Base-by-base conservation (phyloP, 2,113 vertebrate genomes). In the Oxygymnocypris stewartii region DNA sequence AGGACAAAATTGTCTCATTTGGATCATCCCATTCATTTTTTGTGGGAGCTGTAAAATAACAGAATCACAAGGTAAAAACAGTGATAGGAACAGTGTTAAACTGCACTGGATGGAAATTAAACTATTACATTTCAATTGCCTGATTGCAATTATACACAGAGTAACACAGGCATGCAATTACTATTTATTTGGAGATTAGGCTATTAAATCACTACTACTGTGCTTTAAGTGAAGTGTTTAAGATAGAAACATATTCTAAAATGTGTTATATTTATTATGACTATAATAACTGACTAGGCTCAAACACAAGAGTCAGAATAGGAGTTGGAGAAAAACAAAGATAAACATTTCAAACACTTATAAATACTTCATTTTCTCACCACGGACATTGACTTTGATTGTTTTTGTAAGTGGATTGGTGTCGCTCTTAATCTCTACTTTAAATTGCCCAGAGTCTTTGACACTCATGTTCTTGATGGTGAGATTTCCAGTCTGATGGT, bases 11-110 rank as follows among this genome's bases (percentile, higher is more conserved):
- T 6, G 11, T 25, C 0, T 75, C 71, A 75, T 75, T 75, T 75
- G 40, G 71, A 75, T 75, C 20, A n/a, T 44, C 40, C 23, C 1
- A 4, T 12, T 0, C 4, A 4, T 1, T 23, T 2, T 75, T 12
- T 75, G 40, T n/a, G 10, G 71, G 2, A 42, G 10, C 71, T 75
- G 71, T 75, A 75, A 75, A 75, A 44, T 37, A 75, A 75, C 37
- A 40, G 71, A 44, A 75, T 40, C 3, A 74, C 37, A 74, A n/a
- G 9, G 71, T n/a, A 12, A 73, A 73, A 73, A 73, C 2, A 42
- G 3, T 40, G 69, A 67, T 14, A 31, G 63, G 12, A 14, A 3
- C 13, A 18, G 69, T 40, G 69, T 73, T 73, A 23, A 73, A 14
- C 0, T 65, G n/a, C 61, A 65, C 63, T 31, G 2, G 31, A 16